Conservation (phyloP, 1,140 invertebrate genomes). For the Diorhabda sublineata region DNA sequence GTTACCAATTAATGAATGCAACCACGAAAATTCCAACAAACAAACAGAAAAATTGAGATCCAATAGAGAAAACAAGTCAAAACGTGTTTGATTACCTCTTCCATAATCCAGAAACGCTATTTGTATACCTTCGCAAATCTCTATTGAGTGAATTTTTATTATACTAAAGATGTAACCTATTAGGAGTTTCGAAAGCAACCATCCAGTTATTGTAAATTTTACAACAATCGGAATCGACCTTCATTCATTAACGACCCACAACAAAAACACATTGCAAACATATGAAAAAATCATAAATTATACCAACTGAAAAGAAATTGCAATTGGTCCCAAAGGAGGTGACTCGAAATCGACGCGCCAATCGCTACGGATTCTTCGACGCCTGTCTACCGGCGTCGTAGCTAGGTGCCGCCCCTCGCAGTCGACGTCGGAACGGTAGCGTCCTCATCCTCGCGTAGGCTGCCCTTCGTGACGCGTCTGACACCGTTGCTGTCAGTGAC, state of each 20-base stretch:
- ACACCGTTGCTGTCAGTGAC: conserved; percentile 26
- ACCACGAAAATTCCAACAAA: no score
- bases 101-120: no score
- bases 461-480: conserved; percentile 23
- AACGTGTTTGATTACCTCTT: no score
- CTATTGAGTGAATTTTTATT: no score
- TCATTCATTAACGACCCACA: conserved; percentile 2
- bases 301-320: conserved; percentile 25
- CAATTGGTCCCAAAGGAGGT: conserved; percentile 40
- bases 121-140: no score
- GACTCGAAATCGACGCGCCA: conserved; percentile 15
- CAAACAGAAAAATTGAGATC: no score
- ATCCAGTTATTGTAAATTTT: no score
- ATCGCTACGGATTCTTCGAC: conserved; percentile 7
- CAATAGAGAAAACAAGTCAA: no score
- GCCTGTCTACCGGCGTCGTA: conserved; percentile 13
- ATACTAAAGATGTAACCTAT: no score
- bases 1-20: no score
- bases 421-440: conserved; percentile 26
- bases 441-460: conserved; percentile 17
- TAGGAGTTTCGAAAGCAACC: no score
- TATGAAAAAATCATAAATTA: conserved; percentile 36
- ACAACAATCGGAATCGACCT: neutral
- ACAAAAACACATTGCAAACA: conserved; percentile 4
- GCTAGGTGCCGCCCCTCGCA: conserved; percentile 33